Evolutionary conservation across 1,140 invertebrate genomes (phyloP), one percentile per base, ranked within the genome.

Genomic region (Neodiprion lecontei): DNA sequence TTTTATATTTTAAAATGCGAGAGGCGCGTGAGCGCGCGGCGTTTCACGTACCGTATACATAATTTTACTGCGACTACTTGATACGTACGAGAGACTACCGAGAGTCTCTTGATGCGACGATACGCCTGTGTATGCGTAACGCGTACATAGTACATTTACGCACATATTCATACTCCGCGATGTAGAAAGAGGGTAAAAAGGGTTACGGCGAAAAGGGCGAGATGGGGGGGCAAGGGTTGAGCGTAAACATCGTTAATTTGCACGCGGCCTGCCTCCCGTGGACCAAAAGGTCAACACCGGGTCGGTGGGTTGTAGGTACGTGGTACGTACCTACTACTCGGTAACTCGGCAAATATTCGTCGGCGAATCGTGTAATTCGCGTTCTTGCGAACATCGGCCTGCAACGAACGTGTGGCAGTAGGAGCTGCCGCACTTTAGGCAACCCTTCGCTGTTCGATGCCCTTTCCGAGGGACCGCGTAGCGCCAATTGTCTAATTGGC

Each of bases 201-300:
- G 28, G 69, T 40, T 1, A 40, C 21, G 61, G 69, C 28, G 72
- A 68, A 14, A 75, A 40, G 23, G 47, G 67, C 68, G 67, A 17
- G 69, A 70, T 76, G 72, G 69, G 69, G 67, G 67, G 67, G 75
- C 78, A 86, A 85, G 83, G 83, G 83, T 84, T 84, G 74, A 77
- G 80, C 77, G 80, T 78, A 87, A 87, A 87, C 85, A 87, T 87
- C 83, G 82, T 87, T 87, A 87, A 87, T 87, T 87, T 80, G 81
- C 79, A 83, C 79, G 79, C 76, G 77, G 79, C 78, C 79, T 70
- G 70, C 76, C 48, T 69, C 48, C 74, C 67, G 74, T 65, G 78
- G 81, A 78, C 79, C 78, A 80, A 84, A 86, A 83, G 83, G 85
- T 87, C 84, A 85, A 87, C 83, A 87, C 82, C 82, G 80, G 76